Evolutionary conservation across 1,140 invertebrate genomes (phyloP).

Genomic region (Calephelis nemesis): DNA sequence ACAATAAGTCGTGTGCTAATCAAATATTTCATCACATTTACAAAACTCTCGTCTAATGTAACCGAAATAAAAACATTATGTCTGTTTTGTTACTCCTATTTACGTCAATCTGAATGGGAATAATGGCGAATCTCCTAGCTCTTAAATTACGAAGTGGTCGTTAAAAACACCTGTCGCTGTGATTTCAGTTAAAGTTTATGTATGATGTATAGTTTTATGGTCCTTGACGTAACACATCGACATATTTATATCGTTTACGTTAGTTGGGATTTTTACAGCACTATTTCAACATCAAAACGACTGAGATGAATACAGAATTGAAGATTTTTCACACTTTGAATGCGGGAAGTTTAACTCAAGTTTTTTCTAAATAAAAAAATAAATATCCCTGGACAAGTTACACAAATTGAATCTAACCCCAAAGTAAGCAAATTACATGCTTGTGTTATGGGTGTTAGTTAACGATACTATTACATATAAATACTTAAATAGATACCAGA

Average conservation of each 20-base stretch:
- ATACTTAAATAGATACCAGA: too few relatives aligned
- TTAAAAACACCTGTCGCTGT: conserved; percentile 73
- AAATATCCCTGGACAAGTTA: too few relatives aligned
- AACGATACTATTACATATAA: too few relatives aligned
- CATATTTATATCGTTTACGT: background rate
- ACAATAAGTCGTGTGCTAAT: background rate
- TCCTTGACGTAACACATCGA: background rate
- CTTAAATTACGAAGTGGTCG: conserved; percentile 63
- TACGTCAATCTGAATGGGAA: conserved; percentile 59
- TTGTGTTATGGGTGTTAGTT: too few relatives aligned
- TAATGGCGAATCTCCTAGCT: conserved; percentile 65
- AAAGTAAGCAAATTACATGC: too few relatives aligned
- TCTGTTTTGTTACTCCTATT: conserved; percentile 64
- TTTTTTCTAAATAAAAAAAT: too few relatives aligned
- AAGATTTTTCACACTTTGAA: too few relatives aligned
- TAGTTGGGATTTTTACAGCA: background rate
- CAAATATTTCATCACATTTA: conserved; percentile 7
- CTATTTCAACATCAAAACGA: background rate
- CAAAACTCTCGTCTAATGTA: conserved; percentile 23
- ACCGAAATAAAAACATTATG: conserved; percentile 36
- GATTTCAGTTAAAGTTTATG: conserved; percentile 54
- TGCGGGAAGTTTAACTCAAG: too few relatives aligned
- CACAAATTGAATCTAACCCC: too few relatives aligned
- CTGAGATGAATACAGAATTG: too few relatives aligned
- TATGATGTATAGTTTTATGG: conserved; percentile 40